Percentiles rank a stretch among this genome's conserved stretches.
Conservation (phyloP, 2,113 vertebrate genomes). For the Chrysemys picta region DNA sequence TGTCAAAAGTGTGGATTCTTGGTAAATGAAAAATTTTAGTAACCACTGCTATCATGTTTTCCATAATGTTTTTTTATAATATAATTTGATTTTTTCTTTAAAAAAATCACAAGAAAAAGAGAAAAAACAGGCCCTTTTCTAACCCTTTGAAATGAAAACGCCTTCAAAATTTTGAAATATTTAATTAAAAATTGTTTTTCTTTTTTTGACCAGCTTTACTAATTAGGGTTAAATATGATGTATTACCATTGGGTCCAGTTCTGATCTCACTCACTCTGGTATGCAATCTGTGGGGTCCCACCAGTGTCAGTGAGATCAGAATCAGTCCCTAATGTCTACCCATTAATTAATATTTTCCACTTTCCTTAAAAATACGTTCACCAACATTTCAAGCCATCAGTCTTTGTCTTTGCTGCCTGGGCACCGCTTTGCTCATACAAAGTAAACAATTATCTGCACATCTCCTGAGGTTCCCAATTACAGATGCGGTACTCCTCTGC, state of each 20-base stretch:
- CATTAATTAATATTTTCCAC: not conserved
- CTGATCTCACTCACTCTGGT: not conserved
- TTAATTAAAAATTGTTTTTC: not conserved
- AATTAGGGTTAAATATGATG: not conserved
- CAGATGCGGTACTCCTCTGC: not conserved
- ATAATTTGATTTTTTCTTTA: not conserved
- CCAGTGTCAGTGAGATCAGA: not conserved
- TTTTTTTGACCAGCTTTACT: not conserved
- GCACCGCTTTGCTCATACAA: not conserved
- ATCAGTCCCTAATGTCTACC: not conserved
- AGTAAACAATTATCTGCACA: not conserved
- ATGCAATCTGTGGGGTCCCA: not conserved
- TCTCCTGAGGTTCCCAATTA: conserved; percentile 15
- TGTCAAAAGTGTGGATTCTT: not conserved
- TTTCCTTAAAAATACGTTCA: not conserved
- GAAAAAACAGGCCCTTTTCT: not conserved
- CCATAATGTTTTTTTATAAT: not conserved
- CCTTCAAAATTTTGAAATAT: not conserved
- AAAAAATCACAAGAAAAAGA: not conserved
- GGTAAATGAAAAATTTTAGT: not conserved
- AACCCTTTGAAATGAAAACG: not conserved
- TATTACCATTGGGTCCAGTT: not conserved
- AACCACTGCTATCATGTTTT: not conserved
- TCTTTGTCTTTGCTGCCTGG: not conserved
- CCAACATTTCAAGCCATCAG: not conserved